Base-by-base conservation (phyloP, 2,797 vertebrate species). In the Alcedo atthis region DNA sequence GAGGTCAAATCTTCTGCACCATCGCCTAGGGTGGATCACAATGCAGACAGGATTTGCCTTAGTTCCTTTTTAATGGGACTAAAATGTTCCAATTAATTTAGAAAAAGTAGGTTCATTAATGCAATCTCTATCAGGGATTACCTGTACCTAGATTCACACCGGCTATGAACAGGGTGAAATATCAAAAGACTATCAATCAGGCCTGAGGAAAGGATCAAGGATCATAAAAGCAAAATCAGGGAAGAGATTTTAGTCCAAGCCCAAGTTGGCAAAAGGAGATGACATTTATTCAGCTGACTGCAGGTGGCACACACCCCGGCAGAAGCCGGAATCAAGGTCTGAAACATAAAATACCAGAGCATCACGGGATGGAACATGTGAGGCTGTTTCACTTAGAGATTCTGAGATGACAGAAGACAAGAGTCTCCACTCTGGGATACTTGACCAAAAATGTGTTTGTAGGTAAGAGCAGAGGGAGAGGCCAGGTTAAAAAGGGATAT, bases 361-460 rank as follows among this genome's bases (percentile, higher is more conserved):
- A 43, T 33, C 26, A 32, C 28, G 63, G 76, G n/a, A 75, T 20
- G 26, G 33, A 45, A 81, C 8, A 0, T 7, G 0, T 3, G 4
- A 57, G 24, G 19, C 17, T 14, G 25, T 53, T 84, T 59, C 10
- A 57, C 37, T 14, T 15, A 35, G 45, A 51, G 12, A 57, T 18
- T 45, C 6, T 15, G 10, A 67, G 33, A 25, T 54, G 81, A 70
- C 19, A 46, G n/a, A 58, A 19, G 26, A 35, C 16, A 33, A 45
- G 30, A 9, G 63, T 59, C 80, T 75, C 42, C 58, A n/a, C 18
- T 54, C 22, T 51, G 22, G 28, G 40, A 63, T 37, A 20, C 15
- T 62, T 42, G 42, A 68, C 2, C 8, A 32, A 71, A 85, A 71
- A 19, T 1, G 4, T 8, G 0, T 26, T 37, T 3, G 10, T 10